Base-by-base conservation (phyloP, 2,888 invertebrate species). In the Drosophila rubida region DNA sequence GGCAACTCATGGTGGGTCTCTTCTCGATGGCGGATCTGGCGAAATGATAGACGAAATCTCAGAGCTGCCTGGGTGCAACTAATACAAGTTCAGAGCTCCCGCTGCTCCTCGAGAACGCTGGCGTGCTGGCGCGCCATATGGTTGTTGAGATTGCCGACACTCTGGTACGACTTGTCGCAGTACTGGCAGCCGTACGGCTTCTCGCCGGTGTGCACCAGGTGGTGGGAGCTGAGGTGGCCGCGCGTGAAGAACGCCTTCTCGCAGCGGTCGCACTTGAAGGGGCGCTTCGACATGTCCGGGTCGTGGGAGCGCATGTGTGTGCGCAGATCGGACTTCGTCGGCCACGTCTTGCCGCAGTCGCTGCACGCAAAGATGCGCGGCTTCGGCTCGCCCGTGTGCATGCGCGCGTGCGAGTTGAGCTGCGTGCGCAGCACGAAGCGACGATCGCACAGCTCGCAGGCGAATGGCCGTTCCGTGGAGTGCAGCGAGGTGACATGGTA, bases 161-260 rank as follows among this genome's bases (percentile, higher is more conserved):
- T 89, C 60, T 90, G 90, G 60, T 89, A 90, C 4, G 81, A 77
- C 61, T 79, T 78, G 13, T 77, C 75, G 22, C 91, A 91, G 45
- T 82, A 78, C 0, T 62, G 74, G 37, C 91, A 91, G 2, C 62
- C 60, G 14, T 80, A 90, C 6, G 91, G 91, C 51, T 90, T 90
- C 62, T 90, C 89, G 0, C 91, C 91, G 4, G 90, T 91, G 58
- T 91, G 91, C 11, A 89, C 90, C 54, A 90, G 63, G 11, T 79
- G 71, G 22, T 91, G 91, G 0, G 90, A 87, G 32, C 46, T 86
- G 2, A 91, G 68, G 53, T 90, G 90, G 4, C 90, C 90, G 0
- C 88, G 79, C 0, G 90, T 89, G 53, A 89, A 90, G 66, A 90
- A 90, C 1, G 89, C 67, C 67, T 90, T 90, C 1, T 78, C 71